A percentile compares a stretch with the other conserved stretches of the same genome.
phyloP scores from a whole-genome alignment of 2,797 vertebrate species.

The Tapirus indicus region DNA sequence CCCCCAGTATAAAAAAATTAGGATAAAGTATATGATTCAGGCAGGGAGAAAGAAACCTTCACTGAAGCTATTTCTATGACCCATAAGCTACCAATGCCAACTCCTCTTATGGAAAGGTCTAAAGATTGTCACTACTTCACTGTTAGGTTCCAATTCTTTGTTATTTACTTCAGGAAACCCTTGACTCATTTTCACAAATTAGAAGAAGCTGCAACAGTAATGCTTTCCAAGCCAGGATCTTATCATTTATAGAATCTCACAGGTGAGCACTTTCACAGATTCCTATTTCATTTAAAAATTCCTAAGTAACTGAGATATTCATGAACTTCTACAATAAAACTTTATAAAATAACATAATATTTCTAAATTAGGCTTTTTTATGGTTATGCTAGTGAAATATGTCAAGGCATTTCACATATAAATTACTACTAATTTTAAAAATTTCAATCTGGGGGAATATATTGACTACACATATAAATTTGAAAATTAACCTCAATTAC shows the following conservation, averaged over 20 bases:
- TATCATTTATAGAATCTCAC: background rate
- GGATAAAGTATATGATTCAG: background rate
- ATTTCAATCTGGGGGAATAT: background rate
- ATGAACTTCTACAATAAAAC: slow-evolving; percentile 50
- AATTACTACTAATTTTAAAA: slow-evolving; percentile 46
- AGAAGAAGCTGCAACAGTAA: background rate
- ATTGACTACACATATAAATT: background rate
- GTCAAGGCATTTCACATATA: slow-evolving; percentile 11
- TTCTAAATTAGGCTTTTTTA: background rate
- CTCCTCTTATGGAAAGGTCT: background rate
- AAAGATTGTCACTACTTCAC: background rate
- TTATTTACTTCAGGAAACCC: background rate
- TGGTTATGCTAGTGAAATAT: background rate
- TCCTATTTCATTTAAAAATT: slow-evolving; percentile 52
- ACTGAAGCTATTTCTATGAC: background rate
- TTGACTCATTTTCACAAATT: slow-evolving; percentile 51
- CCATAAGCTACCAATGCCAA: background rate
- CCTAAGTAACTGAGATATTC: slow-evolving; percentile 40
- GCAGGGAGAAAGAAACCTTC: background rate
- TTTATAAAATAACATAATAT: slow-evolving; percentile 20
- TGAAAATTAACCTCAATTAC: slow-evolving; percentile 6
- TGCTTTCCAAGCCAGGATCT: slow-evolving; percentile 7
- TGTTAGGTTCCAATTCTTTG: background rate
- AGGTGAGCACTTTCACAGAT: background rate
- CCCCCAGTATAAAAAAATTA: background rate